Percentiles rank a stretch among this genome's conserved stretches.
phyloP scores from a whole-genome alignment of 2,888 invertebrate species.

The Urechis unicinctus region DNA sequence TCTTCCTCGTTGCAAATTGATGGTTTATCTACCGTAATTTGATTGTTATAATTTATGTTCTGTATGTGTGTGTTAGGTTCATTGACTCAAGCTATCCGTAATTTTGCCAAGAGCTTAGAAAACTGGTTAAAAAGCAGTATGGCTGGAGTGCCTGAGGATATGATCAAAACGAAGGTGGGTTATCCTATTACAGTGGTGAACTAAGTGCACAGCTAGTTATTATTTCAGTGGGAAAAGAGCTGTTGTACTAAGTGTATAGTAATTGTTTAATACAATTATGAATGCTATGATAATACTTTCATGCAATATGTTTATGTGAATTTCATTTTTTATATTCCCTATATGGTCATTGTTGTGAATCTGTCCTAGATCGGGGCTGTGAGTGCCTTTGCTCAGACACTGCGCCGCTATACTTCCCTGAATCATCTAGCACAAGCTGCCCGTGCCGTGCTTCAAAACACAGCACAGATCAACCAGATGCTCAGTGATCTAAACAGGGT shows the following conservation, averaged over 20 bases:
- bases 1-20: too few relatives aligned
- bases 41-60: background rate
- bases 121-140: constrained; percentile 77
- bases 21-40: too few relatives aligned
- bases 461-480: constrained; percentile 94
- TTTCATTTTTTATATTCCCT: background rate
- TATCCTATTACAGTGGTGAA: too few relatives aligned
- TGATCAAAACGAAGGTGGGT: constrained; percentile 71
- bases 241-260: too few relatives aligned
- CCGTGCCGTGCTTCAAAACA: constrained; percentile 89
- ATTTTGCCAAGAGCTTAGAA: constrained; percentile 84
- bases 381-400: constrained; percentile 85
- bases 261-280: too few relatives aligned
- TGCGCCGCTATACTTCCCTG: constrained; percentile 90
- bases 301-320: too few relatives aligned
- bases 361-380: constrained; percentile 73
- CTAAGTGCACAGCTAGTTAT: too few relatives aligned
- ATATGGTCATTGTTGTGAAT: background rate
- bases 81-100: constrained; percentile 85
- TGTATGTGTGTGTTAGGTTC: constrained; percentile 55
- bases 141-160: constrained; percentile 73
- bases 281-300: too few relatives aligned
- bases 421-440: constrained; percentile 96
- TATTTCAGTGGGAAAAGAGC: too few relatives aligned
- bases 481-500: constrained; percentile 91